A percentile compares a stretch with the other conserved stretches of the same genome.
Evolutionary conservation across 2,113 vertebrate species (phyloP).

Genomic region (Cygnus atratus): DNA sequence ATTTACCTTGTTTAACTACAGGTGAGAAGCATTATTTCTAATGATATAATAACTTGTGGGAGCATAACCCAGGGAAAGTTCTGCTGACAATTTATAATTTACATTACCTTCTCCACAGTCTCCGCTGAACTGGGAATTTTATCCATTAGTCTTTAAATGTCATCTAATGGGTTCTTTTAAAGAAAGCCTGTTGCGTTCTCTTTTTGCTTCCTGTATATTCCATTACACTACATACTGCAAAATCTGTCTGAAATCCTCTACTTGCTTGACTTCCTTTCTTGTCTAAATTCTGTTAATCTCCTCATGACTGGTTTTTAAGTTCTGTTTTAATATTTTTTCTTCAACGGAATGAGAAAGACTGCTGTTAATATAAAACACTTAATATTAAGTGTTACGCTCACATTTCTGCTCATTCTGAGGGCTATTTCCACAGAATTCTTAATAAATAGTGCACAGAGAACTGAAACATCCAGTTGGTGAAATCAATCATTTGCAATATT

Average conservation of each 20-base stretch:
- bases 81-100: not conserved
- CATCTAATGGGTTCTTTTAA: not conserved
- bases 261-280: not conserved
- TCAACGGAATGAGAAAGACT: not conserved
- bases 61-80: not conserved
- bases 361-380: not conserved
- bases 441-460: not conserved
- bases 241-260: not conserved
- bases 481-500: not conserved
- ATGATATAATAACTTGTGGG: not conserved
- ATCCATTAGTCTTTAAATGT: not conserved
- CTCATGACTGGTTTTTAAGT: not conserved
- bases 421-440: not conserved
- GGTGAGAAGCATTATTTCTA: not conserved
- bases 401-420: not conserved
- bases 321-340: not conserved
- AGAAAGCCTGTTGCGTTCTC: not conserved
- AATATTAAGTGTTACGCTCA: not conserved
- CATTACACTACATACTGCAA: not conserved
- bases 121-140: not conserved
- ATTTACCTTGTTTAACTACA: slow-evolving; percentile 10
- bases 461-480: not conserved
- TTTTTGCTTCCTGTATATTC: not conserved
- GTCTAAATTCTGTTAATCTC: not conserved
- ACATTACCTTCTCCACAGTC: not conserved